Conservation (phyloP, 2,888 invertebrate genomes). For the Dryobotodes eremita region DNA sequence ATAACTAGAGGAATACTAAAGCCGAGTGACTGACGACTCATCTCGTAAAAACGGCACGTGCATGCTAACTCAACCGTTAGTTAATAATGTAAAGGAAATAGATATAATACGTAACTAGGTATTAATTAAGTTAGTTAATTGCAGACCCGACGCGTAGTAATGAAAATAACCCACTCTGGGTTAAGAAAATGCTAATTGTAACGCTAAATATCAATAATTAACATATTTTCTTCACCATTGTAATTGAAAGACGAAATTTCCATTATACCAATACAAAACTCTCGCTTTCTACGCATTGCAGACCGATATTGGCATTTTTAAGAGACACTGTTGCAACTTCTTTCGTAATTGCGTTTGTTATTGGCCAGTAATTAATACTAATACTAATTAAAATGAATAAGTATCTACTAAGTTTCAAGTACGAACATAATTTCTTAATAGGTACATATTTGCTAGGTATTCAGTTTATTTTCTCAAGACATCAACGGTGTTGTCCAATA, state of each 20-base stretch:
- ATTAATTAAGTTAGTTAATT: conserved; percentile 7
- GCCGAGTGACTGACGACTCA: conserved; percentile 2
- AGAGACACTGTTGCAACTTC: not conserved
- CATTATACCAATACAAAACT: not conserved
- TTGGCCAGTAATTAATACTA: not conserved
- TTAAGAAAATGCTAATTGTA: not conserved
- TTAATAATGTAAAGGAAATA: conserved; percentile 26
- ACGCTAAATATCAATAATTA: not conserved
- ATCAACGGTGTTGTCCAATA: not conserved
- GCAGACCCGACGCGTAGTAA: not conserved
- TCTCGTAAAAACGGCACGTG: conserved; percentile 26
- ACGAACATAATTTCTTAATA: not conserved
- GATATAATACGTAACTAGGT: conserved; percentile 11
- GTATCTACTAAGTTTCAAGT: not conserved
- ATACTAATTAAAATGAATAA: not conserved
- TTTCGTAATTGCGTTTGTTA: not conserved
- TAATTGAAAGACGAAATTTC: not conserved
- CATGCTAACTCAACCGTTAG: conserved; percentile 5
- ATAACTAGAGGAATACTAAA: conserved; percentile 18
- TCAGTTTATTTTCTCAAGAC: not conserved
- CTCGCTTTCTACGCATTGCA: not conserved
- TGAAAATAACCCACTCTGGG: not conserved
- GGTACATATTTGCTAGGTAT: not conserved
- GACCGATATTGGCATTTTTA: not conserved
- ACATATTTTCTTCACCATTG: not conserved